Evolutionary conservation across 1,140 invertebrate species (phyloP), one percentile per base, ranked within the genome.

Genomic region (Diabrotica undecimpunctata): DNA sequence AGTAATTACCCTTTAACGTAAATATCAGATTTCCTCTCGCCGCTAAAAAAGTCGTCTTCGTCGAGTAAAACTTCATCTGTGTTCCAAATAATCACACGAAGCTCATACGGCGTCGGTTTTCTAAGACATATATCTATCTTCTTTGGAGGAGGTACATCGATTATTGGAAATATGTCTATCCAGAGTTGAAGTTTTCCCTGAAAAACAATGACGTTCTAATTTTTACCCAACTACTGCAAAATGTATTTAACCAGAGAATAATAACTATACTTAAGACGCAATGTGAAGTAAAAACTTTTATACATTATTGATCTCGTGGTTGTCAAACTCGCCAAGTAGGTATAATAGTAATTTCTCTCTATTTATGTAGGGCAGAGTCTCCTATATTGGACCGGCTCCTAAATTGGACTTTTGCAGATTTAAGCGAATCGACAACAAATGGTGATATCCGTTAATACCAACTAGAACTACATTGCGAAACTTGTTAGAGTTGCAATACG

Each of bases 101-200:
- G 82, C 79, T 95, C 93, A 78, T 90, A 95, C 50, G 86, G 81
- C 72, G 87, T 84, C 5, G 91, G 88, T 70, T 88, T 86, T 64
- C 87, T 81, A 0, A 91, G 91, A 5, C 86, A 86, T 65, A 96
- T 93, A 74, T 94, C 87, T 0, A 94, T 82, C 25, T 89, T 83
- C 41, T 62, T 61, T 5, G 84, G 83, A 64, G 78, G 79, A n/a
- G 84, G 83, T 5, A 83, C 81, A 75, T 81, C 85, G 65, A 83
- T 83, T 63, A 86, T 83, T 13, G 89, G 83, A 77, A 94, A 95
- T 80, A 96, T 88, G 75, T 97, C 94, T 7, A 96, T 81, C 93
- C 93, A 96, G 82, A 96, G 84, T 78, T 94, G 91, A 36, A 96
- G 72, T 81, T 93, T 94, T 12, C 94, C 94, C 89, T 92, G 41